Evolutionary conservation across 1,140 invertebrate genomes (phyloP).

Genomic region (Wiebesia pumilae): DNA sequence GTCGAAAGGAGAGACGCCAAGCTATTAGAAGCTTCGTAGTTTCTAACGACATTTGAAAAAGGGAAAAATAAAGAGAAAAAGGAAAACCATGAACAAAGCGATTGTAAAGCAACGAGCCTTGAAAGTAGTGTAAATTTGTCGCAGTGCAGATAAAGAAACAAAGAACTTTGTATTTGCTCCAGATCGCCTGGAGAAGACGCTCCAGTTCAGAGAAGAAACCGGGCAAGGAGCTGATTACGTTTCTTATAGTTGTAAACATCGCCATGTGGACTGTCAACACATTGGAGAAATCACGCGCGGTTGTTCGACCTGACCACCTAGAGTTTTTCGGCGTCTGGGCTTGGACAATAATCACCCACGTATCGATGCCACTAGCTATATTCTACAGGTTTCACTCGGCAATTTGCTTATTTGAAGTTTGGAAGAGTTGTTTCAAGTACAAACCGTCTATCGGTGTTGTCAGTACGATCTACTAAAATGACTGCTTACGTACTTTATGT

Average conservation of each 20-base stretch:
- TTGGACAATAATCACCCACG: constrained; percentile 91
- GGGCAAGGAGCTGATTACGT: constrained; percentile 88
- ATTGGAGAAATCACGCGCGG: constrained; percentile 87
- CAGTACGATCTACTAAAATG: background rate
- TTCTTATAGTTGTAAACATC: constrained; percentile 88
- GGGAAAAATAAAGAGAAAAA: background rate
- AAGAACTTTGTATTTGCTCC: constrained; percentile 43
- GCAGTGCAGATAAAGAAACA: background rate
- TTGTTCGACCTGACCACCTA: constrained; percentile 86
- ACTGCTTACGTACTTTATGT: background rate
- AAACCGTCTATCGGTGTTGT: constrained; percentile 52
- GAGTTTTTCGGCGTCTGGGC: constrained; percentile 88
- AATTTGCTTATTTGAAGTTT: constrained; percentile 88
- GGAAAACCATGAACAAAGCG: background rate
- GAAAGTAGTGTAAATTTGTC: background rate
- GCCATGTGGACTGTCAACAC: constrained; percentile 92
- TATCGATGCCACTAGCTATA: constrained; percentile 89
- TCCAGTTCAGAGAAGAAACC: constrained; percentile 83
- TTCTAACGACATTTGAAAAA: background rate
- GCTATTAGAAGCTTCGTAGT: background rate
- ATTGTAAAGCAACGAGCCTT: background rate
- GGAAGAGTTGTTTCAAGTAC: constrained; percentile 80
- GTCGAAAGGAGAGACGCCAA: background rate
- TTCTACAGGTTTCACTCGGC: constrained; percentile 90
- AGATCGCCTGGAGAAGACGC: constrained; percentile 87